Base-by-base conservation (phyloP, 2,888 invertebrate species). In the Desoria tigrina region DNA sequence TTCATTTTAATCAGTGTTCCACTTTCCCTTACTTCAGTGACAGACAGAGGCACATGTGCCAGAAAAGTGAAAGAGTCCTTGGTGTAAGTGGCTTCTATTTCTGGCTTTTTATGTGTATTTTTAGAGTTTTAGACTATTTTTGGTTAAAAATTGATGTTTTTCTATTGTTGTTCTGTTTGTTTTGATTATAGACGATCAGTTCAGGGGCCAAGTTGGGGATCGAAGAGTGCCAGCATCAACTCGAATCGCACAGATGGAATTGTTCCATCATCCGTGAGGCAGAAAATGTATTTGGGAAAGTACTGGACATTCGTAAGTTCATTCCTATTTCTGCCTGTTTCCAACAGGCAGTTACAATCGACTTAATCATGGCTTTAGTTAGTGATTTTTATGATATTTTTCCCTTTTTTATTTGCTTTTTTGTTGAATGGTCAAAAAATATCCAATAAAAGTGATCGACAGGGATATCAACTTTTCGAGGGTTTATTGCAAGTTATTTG, bases 161-260 rank as follows among this genome's bases (percentile, higher is more conserved):
- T n/a, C n/a, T n/a, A n/a, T n/a, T n/a, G n/a, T n/a, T n/a, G n/a
- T n/a, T n/a, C n/a, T n/a, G n/a, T 51, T 51, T 7, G 16, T 24
- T 26, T 51, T 51, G 23, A 51, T 11, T 84, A 14, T 84, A 91
- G 90, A 87, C 90, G 61, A 84, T 92, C 63, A 87, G 89, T 67
- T 85, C 86, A 23, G 94, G 93, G 18, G 93, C 94, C 9, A 85
- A 86, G 79, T 85, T 92, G 80, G 92, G 90, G 2, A 88, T 94
- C 64, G 90, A 72, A 76, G 94, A 94, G 80, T 94, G 94, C 79
- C 92, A 94, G 82, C 85, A 89, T 78, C 94, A 94, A 82, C 94
- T 94, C 80, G 84, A 87, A 67, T 88, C 89, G 79, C 89, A 90
- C 77, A 84, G 93, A 78, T 94, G 93, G 93, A 94, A 94, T 81